These are phyloP conservation scores for Amphiprion clarkii DNA, from an alignment of 2,797 vertebrate species.

Conservation along the genomic window DNA sequence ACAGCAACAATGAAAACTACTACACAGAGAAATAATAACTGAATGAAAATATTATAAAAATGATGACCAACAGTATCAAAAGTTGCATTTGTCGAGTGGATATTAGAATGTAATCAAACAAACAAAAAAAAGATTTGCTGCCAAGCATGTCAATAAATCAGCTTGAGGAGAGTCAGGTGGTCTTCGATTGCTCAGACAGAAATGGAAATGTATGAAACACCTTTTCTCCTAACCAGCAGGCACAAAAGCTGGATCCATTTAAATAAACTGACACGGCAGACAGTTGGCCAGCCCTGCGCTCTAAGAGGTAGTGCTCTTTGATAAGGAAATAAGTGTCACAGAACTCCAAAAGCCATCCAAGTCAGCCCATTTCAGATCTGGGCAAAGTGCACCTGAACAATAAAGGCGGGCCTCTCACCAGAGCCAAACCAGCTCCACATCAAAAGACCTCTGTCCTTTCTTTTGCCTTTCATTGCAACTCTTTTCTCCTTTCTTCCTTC, in stretches of 20 bases:
- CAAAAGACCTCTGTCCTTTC: conserved; percentile 57
- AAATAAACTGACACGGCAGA: conserved; percentile 60
- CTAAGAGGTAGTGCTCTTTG: conserved; percentile 56
- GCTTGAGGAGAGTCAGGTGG: not conserved
- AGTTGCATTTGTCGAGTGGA: not conserved
- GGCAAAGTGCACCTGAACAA: conserved; percentile 55
- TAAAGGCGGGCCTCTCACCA: conserved; percentile 45
- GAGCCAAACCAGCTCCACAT: conserved; percentile 40
- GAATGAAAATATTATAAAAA: not conserved
- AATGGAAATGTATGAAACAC: conserved; percentile 45
- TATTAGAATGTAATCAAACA: conserved; percentile 18
- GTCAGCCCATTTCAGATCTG: conserved; percentile 60
- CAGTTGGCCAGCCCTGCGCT: conserved; percentile 39
- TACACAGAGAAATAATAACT: not conserved
- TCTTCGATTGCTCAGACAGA: conserved; percentile 10
- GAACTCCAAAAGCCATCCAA: conserved; percentile 49
- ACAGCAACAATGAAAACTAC: not conserved
- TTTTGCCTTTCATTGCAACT: conserved; percentile 48
- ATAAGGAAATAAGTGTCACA: conserved; percentile 61
- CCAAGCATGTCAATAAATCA: conserved; percentile 18
- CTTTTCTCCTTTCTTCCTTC: conserved; percentile 25
- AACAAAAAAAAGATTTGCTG: conserved; percentile 2
- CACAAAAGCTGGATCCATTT: conserved; percentile 55
- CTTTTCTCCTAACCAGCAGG: conserved; percentile 40
- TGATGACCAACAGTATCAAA: not conserved